A percentile compares a stretch with the other conserved stretches of the same genome.
phyloP scores from a whole-genome alignment of 2,797 vertebrate genomes.

The Morelia viridis region DNA sequence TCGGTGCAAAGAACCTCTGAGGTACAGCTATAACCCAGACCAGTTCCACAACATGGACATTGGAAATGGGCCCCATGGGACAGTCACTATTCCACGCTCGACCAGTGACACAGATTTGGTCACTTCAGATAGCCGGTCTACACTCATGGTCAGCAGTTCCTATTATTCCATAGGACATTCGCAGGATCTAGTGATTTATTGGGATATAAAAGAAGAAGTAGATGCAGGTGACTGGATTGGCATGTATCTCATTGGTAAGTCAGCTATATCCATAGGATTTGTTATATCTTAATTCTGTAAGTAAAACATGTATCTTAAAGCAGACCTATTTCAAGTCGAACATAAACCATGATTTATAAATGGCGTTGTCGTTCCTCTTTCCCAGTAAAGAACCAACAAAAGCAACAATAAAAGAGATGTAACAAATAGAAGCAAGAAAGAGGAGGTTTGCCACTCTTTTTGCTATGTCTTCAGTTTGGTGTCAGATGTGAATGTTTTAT shows the following conservation, averaged over 20 bases:
- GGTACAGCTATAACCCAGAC: slow-evolving; percentile 88
- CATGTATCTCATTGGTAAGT: slow-evolving; percentile 95
- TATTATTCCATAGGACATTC: slow-evolving; percentile 90
- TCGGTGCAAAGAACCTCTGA: slow-evolving; percentile 85
- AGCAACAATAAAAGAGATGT: neutral
- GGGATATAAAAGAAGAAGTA: slow-evolving; percentile 98
- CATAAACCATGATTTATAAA: neutral
- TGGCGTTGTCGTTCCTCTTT: neutral
- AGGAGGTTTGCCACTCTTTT: neutral
- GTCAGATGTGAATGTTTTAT: neutral
- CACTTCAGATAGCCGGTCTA: slow-evolving; percentile 90
- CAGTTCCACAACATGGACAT: slow-evolving; percentile 83
- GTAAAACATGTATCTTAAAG: neutral
- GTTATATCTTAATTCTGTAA: slow-evolving; percentile 18
- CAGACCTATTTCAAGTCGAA: neutral
- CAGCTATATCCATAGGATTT: neutral
- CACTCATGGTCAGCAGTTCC: slow-evolving; percentile 89
- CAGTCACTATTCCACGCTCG: slow-evolving; percentile 84
- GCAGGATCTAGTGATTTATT: slow-evolving; percentile 89
- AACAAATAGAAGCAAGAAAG: neutral
- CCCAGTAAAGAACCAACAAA: neutral
- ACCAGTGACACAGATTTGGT: slow-evolving; percentile 94
- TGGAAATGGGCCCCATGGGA: slow-evolving; percentile 77
- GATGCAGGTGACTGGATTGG: slow-evolving; percentile 98
- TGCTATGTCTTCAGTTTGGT: neutral